Percentiles rank a stretch among this genome's conserved stretches.
phyloP scores from a whole-genome alignment of 1,140 invertebrate genomes.

The Pectinophora gossypiella region DNA sequence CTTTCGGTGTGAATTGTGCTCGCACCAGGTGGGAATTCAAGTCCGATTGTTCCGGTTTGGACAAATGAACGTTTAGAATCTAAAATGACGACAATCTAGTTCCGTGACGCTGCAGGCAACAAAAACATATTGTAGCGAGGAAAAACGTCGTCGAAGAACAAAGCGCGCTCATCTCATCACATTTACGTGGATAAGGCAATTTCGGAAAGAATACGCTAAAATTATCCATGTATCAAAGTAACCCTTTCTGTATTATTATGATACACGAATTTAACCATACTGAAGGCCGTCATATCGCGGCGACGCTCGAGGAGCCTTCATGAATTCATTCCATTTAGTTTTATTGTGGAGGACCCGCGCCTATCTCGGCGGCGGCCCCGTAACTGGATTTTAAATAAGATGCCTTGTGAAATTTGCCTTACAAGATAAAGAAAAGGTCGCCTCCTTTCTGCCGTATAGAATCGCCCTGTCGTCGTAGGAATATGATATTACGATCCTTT shows the following conservation, averaged over 20 bases:
- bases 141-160: slow-evolving; percentile 10
- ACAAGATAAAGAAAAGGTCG: slow-evolving; percentile 69
- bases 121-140: slow-evolving; percentile 22
- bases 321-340: slow-evolving; percentile 73
- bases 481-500: slow-evolving; percentile 54
- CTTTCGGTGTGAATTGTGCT: slow-evolving; percentile 49
- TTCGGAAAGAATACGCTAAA: slow-evolving; percentile 25
- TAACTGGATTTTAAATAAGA: slow-evolving; percentile 74
- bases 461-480: slow-evolving; percentile 45
- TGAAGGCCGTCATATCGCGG: slow-evolving; percentile 48
- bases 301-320: slow-evolving; percentile 54
- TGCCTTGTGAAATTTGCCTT: slow-evolving; percentile 63
- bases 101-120: slow-evolving; percentile 12
- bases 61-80: slow-evolving; percentile 42
- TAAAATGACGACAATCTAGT: slow-evolving; percentile 26
- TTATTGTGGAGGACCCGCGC: slow-evolving; percentile 67
- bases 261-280: slow-evolving; percentile 42
- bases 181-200: slow-evolving; percentile 29
- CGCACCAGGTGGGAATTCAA: slow-evolving; percentile 44
- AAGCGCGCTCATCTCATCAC: slow-evolving; percentile 23
- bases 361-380: slow-evolving; percentile 55
- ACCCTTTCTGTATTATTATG: slow-evolving; percentile 42
- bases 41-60: slow-evolving; percentile 33
- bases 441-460: slow-evolving; percentile 49
- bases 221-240: slow-evolving; percentile 45